A percentile compares a stretch with the other conserved stretches of the same genome.
phyloP scores from a whole-genome alignment of 2,113 vertebrate genomes.

The Malurus alboscapulatus region DNA sequence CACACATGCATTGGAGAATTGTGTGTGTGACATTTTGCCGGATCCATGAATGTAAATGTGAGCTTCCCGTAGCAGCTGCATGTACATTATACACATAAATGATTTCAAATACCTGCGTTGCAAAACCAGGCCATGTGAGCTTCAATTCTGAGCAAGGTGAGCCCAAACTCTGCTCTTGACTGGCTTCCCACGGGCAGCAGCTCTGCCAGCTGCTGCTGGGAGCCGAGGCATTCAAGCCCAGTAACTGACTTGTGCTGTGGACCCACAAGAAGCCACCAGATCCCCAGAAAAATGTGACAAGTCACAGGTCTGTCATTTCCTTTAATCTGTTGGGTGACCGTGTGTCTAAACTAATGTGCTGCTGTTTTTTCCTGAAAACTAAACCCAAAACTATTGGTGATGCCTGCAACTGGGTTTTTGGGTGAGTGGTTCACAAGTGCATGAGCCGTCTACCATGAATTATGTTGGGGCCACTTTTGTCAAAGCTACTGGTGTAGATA shows the following conservation, averaged over 20 bases:
- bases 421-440: neutral
- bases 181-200: neutral
- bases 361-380: neutral
- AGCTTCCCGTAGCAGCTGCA: neutral
- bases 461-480: neutral
- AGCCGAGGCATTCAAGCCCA: accelerated
- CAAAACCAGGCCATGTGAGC: neutral
- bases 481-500: neutral
- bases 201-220: neutral
- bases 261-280: neutral
- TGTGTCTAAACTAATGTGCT: neutral
- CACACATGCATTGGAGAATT: neutral
- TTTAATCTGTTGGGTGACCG: neutral
- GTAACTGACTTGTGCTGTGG: neutral
- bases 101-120: neutral
- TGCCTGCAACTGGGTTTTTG: neutral
- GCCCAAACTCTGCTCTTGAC: neutral
- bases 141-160: neutral
- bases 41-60: neutral
- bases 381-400: neutral
- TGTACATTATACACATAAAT: neutral
- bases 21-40: neutral
- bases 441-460: neutral
- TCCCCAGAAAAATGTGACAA: neutral
- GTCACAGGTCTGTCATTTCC: neutral